Percentiles rank a stretch among this genome's conserved stretches.
Conservation (phyloP, 2,888 invertebrate genomes). For the Diplolepis rosae region DNA sequence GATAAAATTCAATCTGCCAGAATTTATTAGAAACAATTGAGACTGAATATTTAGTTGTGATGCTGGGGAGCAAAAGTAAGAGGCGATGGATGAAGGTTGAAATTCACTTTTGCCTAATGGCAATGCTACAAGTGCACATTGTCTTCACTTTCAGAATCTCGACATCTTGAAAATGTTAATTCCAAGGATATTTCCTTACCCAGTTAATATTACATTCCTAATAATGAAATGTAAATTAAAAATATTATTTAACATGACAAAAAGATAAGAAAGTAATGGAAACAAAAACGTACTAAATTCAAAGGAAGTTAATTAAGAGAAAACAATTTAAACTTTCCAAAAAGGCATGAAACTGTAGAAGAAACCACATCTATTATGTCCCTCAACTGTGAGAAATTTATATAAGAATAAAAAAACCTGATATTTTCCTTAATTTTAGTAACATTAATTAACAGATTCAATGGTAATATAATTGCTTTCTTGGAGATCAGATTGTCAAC, state of each 20-base stretch:
- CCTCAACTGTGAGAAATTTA: slow-evolving; percentile 4
- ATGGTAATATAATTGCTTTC: slow-evolving; percentile 12
- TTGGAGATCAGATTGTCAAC: not conserved
- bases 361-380: slow-evolving; percentile 3
- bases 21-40: too few relatives aligned
- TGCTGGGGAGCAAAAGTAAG: slow-evolving; percentile 22
- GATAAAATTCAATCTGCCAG: not conserved
- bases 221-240: too few relatives aligned
- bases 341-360: not conserved
- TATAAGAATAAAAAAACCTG: not conserved
- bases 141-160: slow-evolving; percentile 9
- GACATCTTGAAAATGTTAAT: not conserved
- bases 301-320: not conserved
- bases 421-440: slow-evolving; percentile 13
- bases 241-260: too few relatives aligned
- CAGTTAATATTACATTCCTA: not conserved
- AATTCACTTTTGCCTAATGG: slow-evolving; percentile 29
- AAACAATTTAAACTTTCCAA: not conserved
- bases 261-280: too few relatives aligned
- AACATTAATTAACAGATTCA: slow-evolving; percentile 22
- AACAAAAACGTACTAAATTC: too few relatives aligned
- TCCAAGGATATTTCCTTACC: not conserved
- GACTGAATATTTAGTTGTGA: not conserved
- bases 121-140: not conserved
- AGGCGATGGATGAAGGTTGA: slow-evolving; percentile 27